Evolutionary conservation across 2,113 vertebrate species (phyloP).

Genomic region (Callionymus lyra): DNA sequence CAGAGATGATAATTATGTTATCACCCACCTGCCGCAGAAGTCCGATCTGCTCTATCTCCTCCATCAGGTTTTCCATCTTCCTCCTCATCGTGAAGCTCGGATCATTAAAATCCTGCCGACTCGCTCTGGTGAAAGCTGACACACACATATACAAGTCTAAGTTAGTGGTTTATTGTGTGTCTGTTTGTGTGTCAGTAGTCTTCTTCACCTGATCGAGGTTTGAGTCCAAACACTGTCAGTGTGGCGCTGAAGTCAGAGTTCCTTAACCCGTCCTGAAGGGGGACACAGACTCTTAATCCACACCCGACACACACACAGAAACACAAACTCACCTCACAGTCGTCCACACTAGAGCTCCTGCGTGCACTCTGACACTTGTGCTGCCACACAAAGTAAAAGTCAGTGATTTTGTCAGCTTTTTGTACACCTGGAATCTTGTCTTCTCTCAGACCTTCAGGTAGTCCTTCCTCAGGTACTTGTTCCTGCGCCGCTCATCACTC

Average conservation of each 20-base stretch:
- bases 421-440: background rate
- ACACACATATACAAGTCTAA: no score
- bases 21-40: slow-evolving; percentile 77
- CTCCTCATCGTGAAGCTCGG: slow-evolving; percentile 97
- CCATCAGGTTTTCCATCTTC: slow-evolving; percentile 96
- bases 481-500: slow-evolving; percentile 84
- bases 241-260: slow-evolving; percentile 59
- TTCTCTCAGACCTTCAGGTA: slow-evolving; percentile 80
- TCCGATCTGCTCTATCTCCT: slow-evolving; percentile 90
- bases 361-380: slow-evolving; percentile 73
- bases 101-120: slow-evolving; percentile 80
- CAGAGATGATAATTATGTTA: background rate
- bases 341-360: slow-evolving; percentile 79
- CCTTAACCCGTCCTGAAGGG: slow-evolving; percentile 57
- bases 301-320: slow-evolving; percentile 18
- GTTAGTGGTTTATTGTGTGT: no score
- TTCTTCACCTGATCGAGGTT: slow-evolving; percentile 85
- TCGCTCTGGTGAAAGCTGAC: slow-evolving; percentile 80
- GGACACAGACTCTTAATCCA: background rate
- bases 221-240: slow-evolving; percentile 83
- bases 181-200: background rate
- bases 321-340: slow-evolving; percentile 82
- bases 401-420: background rate
- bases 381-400: slow-evolving; percentile 32
- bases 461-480: slow-evolving; percentile 92